Evolutionary conservation across 2,888 invertebrate species (phyloP).

Genomic region (Holacanthella duospinosa): DNA sequence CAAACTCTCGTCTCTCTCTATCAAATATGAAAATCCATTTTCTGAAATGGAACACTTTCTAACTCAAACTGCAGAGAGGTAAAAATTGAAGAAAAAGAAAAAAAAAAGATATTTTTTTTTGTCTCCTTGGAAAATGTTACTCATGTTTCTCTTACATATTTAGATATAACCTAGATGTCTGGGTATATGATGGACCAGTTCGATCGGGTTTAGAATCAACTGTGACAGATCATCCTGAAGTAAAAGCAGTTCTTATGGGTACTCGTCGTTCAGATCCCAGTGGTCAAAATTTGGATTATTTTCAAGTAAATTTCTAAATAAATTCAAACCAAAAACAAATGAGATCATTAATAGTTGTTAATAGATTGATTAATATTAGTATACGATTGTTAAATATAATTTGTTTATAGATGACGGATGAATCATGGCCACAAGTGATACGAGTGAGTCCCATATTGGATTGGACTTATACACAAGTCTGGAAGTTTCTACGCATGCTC

Average conservation of each 20-base stretch:
- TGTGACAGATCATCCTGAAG: slow-evolving; percentile 47
- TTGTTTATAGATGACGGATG: slow-evolving; percentile 71
- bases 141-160: too few relatives aligned
- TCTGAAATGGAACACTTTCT: slow-evolving; percentile 75
- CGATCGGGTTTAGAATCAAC: slow-evolving; percentile 58
- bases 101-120: too few relatives aligned
- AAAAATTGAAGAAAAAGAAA: too few relatives aligned
- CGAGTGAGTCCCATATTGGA: slow-evolving; percentile 81
- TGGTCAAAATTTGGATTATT: slow-evolving; percentile 54
- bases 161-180: slow-evolving; percentile 61
- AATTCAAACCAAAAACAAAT: not conserved
- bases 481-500: slow-evolving; percentile 70
- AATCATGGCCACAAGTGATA: slow-evolving; percentile 79
- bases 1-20: slow-evolving; percentile 62
- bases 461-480: slow-evolving; percentile 84
- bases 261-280: slow-evolving; percentile 78
- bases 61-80: slow-evolving; percentile 52
- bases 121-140: too few relatives aligned
- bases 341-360: too few relatives aligned
- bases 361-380: too few relatives aligned
- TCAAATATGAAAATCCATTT: slow-evolving; percentile 69
- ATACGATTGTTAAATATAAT: too few relatives aligned
- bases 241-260: slow-evolving; percentile 86
- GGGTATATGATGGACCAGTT: slow-evolving; percentile 58
- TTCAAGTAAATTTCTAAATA: slow-evolving; percentile 51